These are phyloP conservation scores for Cheilosia impressa DNA, from an alignment of 2,888 invertebrate genomes.

Conservation along the genomic window DNA sequence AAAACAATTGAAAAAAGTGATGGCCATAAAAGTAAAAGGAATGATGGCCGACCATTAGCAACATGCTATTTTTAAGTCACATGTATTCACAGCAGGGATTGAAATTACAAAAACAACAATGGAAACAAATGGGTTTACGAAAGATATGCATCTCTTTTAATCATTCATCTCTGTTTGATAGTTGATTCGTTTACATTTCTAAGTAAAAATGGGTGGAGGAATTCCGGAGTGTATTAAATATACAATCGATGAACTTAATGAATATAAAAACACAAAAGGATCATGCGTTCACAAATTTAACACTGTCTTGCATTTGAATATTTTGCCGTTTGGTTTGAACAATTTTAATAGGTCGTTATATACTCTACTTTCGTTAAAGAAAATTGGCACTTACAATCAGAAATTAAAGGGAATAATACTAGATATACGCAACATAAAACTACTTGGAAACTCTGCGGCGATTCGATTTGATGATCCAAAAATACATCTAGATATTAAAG, in stretches of 20 bases:
- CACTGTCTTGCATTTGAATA: conserved; percentile 84
- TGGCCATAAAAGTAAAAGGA: too few species aligned
- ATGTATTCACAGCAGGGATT: too few species aligned
- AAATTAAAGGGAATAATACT: conserved; percentile 86
- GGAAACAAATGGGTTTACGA: too few species aligned
- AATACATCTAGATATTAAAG: conserved; percentile 86
- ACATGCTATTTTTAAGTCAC: too few species aligned
- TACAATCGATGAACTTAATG: conserved; percentile 83
- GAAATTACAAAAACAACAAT: too few species aligned
- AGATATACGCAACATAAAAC: conserved; percentile 86
- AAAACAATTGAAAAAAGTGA: too few species aligned
- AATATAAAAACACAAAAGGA: conserved; percentile 84
- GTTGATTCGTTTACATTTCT: neutral
- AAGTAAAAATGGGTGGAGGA: conserved; percentile 79
- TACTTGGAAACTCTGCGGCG: conserved; percentile 84
- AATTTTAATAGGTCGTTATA: conserved; percentile 84
- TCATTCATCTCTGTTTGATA: too few species aligned
- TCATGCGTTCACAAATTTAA: conserved; percentile 84
- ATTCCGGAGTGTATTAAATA: conserved; percentile 82
- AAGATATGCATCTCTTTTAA: too few species aligned
- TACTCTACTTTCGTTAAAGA: conserved; percentile 82
- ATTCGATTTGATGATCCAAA: conserved; percentile 85
- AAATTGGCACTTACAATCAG: conserved; percentile 85
- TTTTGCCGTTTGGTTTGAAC: conserved; percentile 85
- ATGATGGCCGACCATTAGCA: too few species aligned